Percentiles rank a stretch among this genome's conserved stretches.
Evolutionary conservation across 1,140 invertebrate genomes (phyloP).

Genomic region (Thaumatotibia leucotreta): DNA sequence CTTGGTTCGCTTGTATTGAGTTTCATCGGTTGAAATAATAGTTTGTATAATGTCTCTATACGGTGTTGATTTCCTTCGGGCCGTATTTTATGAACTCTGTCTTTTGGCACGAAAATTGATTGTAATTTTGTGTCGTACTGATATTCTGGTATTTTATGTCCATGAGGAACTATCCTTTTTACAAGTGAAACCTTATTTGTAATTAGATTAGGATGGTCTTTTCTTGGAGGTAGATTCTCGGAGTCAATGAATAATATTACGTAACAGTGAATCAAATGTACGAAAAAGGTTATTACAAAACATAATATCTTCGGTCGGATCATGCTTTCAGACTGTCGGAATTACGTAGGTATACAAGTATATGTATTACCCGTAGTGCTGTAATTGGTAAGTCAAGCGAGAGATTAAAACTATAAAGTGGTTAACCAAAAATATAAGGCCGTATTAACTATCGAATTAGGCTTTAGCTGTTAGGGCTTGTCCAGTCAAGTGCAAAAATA

Average conservation of each 20-base stretch:
- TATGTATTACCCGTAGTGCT: no score
- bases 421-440: no score
- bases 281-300: background rate
- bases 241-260: background rate
- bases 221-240: background rate
- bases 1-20: background rate
- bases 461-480: no score
- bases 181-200: background rate
- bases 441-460: no score
- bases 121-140: background rate
- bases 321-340: background rate
- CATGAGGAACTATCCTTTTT: background rate
- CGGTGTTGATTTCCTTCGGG: background rate
- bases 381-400: background rate
- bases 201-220: background rate
- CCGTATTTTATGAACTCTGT: background rate
- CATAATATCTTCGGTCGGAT: background rate
- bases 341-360: background rate
- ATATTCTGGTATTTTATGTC: background rate
- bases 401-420: background rate
- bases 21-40: background rate
- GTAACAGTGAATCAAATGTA: background rate
- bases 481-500: no score
- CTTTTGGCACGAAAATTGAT: background rate
- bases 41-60: background rate